Conservation (phyloP, 2,888 invertebrate species). For the Macrosoma leucophasiata region DNA sequence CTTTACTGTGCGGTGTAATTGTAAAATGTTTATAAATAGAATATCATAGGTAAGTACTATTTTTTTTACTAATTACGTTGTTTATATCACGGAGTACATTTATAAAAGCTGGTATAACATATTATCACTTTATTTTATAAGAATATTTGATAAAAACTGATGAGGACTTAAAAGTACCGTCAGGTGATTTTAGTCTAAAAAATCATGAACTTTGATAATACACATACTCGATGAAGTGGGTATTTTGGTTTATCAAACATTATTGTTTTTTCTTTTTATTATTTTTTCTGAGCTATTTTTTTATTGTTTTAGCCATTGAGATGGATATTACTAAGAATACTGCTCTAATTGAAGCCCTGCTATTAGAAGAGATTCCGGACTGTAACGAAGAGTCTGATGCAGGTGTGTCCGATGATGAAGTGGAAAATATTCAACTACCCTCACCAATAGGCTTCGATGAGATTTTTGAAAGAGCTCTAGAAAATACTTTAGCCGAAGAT, state of each 20-base stretch:
- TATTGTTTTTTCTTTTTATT: slow-evolving; percentile 16
- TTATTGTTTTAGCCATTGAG: slow-evolving; percentile 19
- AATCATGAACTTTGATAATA: slow-evolving; percentile 2
- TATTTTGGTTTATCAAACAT: slow-evolving; percentile 17
- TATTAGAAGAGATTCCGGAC: slow-evolving; percentile 26
- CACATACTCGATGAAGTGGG: slow-evolving; percentile 5
- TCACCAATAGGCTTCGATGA: slow-evolving; percentile 25
- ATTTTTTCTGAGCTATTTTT: slow-evolving; percentile 16
- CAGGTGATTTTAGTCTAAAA: slow-evolving; percentile 6
- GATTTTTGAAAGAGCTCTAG: slow-evolving; percentile 25
- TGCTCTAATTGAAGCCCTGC: slow-evolving; percentile 25
- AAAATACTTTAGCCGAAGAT: slow-evolving; percentile 22
- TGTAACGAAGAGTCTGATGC: slow-evolving; percentile 26
- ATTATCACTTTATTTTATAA: slow-evolving; percentile 4
- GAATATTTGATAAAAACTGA: slow-evolving; percentile 6
- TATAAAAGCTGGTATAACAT: slow-evolving; percentile 1
- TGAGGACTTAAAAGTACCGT: slow-evolving; percentile 6
- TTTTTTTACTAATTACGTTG: slow-evolving; percentile 10
- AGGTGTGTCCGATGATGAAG: slow-evolving; percentile 25
- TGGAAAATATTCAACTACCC: slow-evolving; percentile 26
- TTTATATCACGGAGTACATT: slow-evolving; percentile 2
- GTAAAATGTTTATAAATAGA: slow-evolving; percentile 17
- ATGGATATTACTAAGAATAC: slow-evolving; percentile 24
- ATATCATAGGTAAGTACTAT: slow-evolving; percentile 16
- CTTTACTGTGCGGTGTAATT: slow-evolving; percentile 7